Percentiles rank a stretch among this genome's conserved stretches.
These are phyloP conservation scores for Neosilurus hyrtlii DNA, from an alignment of 2,797 vertebrate genomes.

Conservation along the genomic window DNA sequence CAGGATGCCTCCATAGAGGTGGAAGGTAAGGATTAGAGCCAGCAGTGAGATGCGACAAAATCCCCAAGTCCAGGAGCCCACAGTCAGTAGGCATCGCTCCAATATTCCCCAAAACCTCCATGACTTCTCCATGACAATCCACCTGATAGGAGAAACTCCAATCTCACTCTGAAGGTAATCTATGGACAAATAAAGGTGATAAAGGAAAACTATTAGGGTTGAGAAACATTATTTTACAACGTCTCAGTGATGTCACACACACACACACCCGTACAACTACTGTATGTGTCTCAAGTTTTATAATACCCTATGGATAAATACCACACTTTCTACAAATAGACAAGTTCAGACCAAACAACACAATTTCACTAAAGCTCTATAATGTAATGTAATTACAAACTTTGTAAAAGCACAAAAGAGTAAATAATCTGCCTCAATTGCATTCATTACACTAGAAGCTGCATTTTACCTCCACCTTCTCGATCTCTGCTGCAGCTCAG, in stretches of 20 bases:
- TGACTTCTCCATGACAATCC: slow-evolving; percentile 88
- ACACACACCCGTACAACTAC: too few species aligned
- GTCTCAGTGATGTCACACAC: neutral
- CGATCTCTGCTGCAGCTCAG: neutral
- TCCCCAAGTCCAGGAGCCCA: slow-evolving; percentile 94
- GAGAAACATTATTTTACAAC: neutral
- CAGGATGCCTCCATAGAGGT: slow-evolving; percentile 89
- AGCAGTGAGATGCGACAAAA: slow-evolving; percentile 92
- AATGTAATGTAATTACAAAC: neutral
- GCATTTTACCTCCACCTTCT: neutral
- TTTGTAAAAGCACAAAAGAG: too few species aligned
- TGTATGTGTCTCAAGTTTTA: neutral
- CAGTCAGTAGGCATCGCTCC: slow-evolving; percentile 84
- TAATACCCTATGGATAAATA: neutral
- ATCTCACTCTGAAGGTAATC: slow-evolving; percentile 43
- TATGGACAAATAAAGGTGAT: slow-evolving; percentile 22
- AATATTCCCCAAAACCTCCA: slow-evolving; percentile 89
- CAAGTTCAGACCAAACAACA: neutral
- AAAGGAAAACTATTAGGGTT: neutral
- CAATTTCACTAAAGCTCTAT: neutral
- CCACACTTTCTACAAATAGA: neutral
- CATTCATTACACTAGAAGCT: neutral
- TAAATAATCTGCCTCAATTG: neutral
- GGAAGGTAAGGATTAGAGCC: slow-evolving; percentile 96
- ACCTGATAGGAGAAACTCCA: slow-evolving; percentile 36